Evolutionary conservation across 2,797 vertebrate genomes (phyloP).

Genomic region (Bradypodion pumilum): DNA sequence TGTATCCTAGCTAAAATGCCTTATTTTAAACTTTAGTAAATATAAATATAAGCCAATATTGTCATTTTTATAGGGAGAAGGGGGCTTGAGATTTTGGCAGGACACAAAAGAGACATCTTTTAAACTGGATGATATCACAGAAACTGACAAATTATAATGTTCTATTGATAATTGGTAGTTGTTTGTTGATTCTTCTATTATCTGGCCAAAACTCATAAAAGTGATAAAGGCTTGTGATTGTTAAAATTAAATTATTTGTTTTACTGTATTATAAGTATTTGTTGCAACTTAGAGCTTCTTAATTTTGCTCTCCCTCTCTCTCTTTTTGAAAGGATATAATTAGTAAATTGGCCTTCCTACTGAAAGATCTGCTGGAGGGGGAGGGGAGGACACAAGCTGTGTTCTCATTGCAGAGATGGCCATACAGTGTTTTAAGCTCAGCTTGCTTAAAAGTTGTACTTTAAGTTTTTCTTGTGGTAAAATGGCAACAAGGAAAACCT

Average conservation of each 20-base stretch:
- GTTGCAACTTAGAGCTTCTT: constrained; percentile 69
- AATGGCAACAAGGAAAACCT: neutral
- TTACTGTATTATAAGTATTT: constrained; percentile 73
- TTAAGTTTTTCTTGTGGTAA: constrained; percentile 7
- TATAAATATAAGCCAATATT: constrained; percentile 20
- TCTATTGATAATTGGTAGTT: constrained; percentile 74
- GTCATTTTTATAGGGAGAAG: constrained; percentile 33
- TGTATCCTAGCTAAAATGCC: constrained; percentile 9
- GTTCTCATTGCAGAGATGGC: constrained; percentile 63
- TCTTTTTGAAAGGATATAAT: constrained; percentile 72
- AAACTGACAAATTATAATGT: constrained; percentile 74
- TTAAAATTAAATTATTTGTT: constrained; percentile 72
- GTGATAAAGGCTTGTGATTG: constrained; percentile 72
- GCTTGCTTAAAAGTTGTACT: constrained; percentile 56
- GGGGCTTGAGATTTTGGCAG: constrained; percentile 67
- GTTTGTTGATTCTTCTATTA: constrained; percentile 71
- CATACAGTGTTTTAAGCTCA: constrained; percentile 58
- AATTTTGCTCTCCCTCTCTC: constrained; percentile 59
- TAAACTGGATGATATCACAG: constrained; percentile 68
- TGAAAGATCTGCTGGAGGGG: constrained; percentile 69
- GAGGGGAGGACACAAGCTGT: constrained; percentile 63
- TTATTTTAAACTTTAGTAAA: constrained; percentile 24
- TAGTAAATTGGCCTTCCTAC: constrained; percentile 75
- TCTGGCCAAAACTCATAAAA: constrained; percentile 74
- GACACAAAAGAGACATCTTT: constrained; percentile 60